Conservation (phyloP, 2,888 invertebrate species). For the Acanthopleura granulata region DNA sequence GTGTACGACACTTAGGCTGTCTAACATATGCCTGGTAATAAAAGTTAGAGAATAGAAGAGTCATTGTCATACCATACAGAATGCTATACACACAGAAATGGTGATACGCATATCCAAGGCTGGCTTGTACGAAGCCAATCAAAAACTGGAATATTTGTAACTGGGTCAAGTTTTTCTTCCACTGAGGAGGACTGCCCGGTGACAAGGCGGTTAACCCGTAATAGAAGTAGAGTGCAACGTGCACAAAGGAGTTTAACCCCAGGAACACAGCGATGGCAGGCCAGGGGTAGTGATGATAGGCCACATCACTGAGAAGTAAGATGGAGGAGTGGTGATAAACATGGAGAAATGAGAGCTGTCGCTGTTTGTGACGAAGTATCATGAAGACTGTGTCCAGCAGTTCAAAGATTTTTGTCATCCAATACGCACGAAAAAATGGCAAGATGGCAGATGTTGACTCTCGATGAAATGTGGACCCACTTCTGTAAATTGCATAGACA, state of each 20-base stretch:
- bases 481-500: conserved; percentile 39
- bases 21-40: conserved; percentile 59
- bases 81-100: conserved; percentile 65
- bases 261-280: conserved; percentile 59
- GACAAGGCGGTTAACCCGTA: conserved; percentile 58
- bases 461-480: conserved; percentile 52
- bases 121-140: conserved; percentile 53
- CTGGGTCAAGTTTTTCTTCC: conserved; percentile 64
- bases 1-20: conserved; percentile 23
- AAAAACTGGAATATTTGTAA: conserved; percentile 65
- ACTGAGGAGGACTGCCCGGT: conserved; percentile 53
- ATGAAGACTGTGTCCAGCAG: conserved; percentile 68
- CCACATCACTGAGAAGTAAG: conserved; percentile 62
- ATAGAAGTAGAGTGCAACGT: conserved; percentile 63
- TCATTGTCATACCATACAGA: conserved; percentile 63
- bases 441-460: conserved; percentile 36
- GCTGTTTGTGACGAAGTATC: conserved; percentile 60
- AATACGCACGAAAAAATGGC: conserved; percentile 55
- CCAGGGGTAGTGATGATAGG: conserved; percentile 56
- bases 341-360: conserved; percentile 66
- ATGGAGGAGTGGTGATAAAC: conserved; percentile 67
- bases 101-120: conserved; percentile 58
- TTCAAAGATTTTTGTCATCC: conserved; percentile 61
- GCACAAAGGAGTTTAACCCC: conserved; percentile 62
- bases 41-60: conserved; percentile 61